These are phyloP conservation scores for Mercenaria mercenaria DNA, from an alignment of 1,140 invertebrate genomes.

Conservation along the genomic window DNA sequence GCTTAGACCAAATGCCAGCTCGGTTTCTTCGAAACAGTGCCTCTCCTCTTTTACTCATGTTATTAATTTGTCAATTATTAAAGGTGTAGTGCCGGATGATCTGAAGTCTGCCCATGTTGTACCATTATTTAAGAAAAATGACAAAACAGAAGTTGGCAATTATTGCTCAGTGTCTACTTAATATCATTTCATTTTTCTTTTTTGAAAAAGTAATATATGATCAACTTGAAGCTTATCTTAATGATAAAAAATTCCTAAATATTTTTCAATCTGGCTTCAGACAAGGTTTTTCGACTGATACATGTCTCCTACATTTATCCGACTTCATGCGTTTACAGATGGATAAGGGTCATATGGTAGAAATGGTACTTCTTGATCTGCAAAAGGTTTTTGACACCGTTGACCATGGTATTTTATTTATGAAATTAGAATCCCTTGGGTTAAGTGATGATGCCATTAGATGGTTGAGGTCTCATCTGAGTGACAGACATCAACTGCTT, in stretches of 20 bases:
- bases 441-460: conserved; percentile 14
- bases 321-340: conserved; percentile 47
- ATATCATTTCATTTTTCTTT: too few relatives aligned
- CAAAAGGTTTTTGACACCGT: conserved; percentile 57
- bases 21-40: too few relatives aligned
- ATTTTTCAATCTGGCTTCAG: conserved; percentile 24
- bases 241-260: background rate
- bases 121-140: too few relatives aligned
- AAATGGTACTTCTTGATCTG: conserved; percentile 15
- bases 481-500: conserved; percentile 40
- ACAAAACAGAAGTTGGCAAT: too few relatives aligned
- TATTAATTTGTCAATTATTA: too few relatives aligned
- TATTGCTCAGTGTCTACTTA: too few relatives aligned
- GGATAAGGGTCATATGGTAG: background rate
- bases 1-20: too few relatives aligned
- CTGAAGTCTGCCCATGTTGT: too few relatives aligned
- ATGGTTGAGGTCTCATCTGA: conserved; percentile 64
- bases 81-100: too few relatives aligned
- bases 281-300: conserved; percentile 1
- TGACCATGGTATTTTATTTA: conserved; percentile 50
- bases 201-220: conserved; percentile 51
- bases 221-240: background rate
- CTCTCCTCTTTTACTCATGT: too few relatives aligned
- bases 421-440: conserved; percentile 48
- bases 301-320: background rate